phyloP scores from a whole-genome alignment of 2,797 vertebrate species.

The Oreochromis grahami region DNA sequence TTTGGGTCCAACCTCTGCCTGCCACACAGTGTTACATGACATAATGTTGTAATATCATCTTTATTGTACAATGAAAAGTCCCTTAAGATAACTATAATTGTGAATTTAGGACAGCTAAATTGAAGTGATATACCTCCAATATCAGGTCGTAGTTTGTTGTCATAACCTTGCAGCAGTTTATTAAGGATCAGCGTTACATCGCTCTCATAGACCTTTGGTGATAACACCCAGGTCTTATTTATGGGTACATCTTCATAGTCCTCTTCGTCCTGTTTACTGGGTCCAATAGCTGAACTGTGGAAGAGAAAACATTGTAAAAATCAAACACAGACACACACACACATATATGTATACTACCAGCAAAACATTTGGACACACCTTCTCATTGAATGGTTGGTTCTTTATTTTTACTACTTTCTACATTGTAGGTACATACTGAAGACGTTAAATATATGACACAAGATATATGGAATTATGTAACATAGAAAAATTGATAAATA shows the following conservation, averaged over 20 bases:
- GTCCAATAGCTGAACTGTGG: constrained; percentile 68
- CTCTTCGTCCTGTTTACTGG: constrained; percentile 90
- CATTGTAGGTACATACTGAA: background rate
- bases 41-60: background rate
- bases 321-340: background rate
- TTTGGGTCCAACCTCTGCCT: background rate
- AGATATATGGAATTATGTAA: fast-evolving
- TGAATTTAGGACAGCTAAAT: fast-evolving
- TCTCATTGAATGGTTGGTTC: background rate
- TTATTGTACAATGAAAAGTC: background rate
- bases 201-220: constrained; percentile 93
- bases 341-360: background rate
- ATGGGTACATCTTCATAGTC: constrained; percentile 91
- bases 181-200: constrained; percentile 95
- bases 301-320: background rate
- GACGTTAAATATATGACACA: background rate
- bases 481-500: background rate
- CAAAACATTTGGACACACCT: no score
- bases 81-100: background rate
- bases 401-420: background rate
- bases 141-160: constrained; percentile 94
- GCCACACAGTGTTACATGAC: background rate
- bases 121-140: constrained; percentile 84
- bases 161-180: constrained; percentile 90
- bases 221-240: constrained; percentile 96